Evolutionary conservation across 2,888 invertebrate genomes (phyloP), one percentile per base, ranked within the genome.

Genomic region (Diloba caeruleocephala): DNA sequence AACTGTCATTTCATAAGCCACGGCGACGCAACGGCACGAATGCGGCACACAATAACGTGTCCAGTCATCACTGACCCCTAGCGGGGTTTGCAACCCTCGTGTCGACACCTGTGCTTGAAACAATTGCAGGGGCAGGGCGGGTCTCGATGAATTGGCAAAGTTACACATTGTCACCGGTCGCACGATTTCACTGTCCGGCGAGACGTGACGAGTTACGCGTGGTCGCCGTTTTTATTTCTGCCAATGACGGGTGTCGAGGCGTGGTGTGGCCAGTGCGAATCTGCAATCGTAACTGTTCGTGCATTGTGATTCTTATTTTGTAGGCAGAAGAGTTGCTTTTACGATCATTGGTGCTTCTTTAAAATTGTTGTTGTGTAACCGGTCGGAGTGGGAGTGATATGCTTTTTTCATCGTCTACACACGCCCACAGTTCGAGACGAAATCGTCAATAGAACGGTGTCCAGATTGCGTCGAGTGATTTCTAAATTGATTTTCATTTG

Each of bases 211-310:
- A 87, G 92, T 88, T 91, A 92, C 92, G 92, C 92, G 92, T 90
- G 89, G 90, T 88, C 86, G 89, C 87, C 87, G 91, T 92, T 92
- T 93, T 92, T 92, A 92, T 92, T 92, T 93, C 92, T 93, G 92
- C 92, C 92, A 93, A 93, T 93, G 92, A 92, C 92, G 88, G 86
- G 90, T 90, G 90, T 86, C 86, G 92, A 92, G 92, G 92, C 92
- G 92, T 92, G 92, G 92, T 92, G 81, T 76, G 84, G 82, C 79
- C 87, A 81, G 78, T 84, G 83, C 80, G 80, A 79, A 84, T 81
- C 77, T 71, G 65, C 85, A 74, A 79, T 66, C 58, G 53, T 81
- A 76, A 63, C 59, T 65, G 56, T 74, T 66, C 83, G 31, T 50
- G 56, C 57, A 36, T 45, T 49, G 38, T 73, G 55, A 59, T 74